Evolutionary conservation across 2,888 invertebrate genomes (phyloP), one percentile per base, ranked within the genome.

Genomic region (Platynereis dumerilii): DNA sequence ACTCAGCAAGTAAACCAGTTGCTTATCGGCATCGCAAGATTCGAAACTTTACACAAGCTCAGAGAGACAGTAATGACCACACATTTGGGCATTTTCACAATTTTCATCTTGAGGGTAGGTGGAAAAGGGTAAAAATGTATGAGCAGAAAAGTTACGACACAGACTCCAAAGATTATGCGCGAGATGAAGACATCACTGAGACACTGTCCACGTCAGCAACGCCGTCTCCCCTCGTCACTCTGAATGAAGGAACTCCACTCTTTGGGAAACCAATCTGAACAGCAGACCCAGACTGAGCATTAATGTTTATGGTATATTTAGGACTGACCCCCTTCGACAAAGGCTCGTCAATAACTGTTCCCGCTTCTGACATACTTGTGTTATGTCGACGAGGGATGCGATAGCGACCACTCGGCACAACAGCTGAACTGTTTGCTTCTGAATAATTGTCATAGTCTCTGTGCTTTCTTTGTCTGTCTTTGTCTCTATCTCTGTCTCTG

Each of bases 231-330:
- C 58, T 29, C 29, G 58, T 29, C 58, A n/a, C 34, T 34, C 12
- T 34, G 12, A 34, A 34, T 34, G 34, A 34, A 12, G 34, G 34
- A 34, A 34, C 34, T 7, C 34, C 34, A 34, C 34, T 34, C 12
- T 34, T 34, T 34, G 34, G 34, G 48, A 48, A 48, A n/a, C 48
- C 48, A 22, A 61, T 53, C 55, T 61, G 61, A 15, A 61, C 61
- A 7, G 61, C 61, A 2, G 61, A 45, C 5, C 61, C 61, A 17
- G 61, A 39, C 54, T 61, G 61, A 15, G 61, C 61, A 26, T 61
- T 61, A 42, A 61, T 61, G 26, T 61, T 61, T 39, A 61, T 61
- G 2, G 61, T 61, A 54, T 53, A 61, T 24, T 61, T 59, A 24
- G 27, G 48, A 20, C n/a, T 54, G 53, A 55, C 24, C 22, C 48